A percentile compares a stretch with the other conserved stretches of the same genome.
phyloP scores from a whole-genome alignment of 2,113 vertebrate genomes.

The Eurypyga helias region DNA sequence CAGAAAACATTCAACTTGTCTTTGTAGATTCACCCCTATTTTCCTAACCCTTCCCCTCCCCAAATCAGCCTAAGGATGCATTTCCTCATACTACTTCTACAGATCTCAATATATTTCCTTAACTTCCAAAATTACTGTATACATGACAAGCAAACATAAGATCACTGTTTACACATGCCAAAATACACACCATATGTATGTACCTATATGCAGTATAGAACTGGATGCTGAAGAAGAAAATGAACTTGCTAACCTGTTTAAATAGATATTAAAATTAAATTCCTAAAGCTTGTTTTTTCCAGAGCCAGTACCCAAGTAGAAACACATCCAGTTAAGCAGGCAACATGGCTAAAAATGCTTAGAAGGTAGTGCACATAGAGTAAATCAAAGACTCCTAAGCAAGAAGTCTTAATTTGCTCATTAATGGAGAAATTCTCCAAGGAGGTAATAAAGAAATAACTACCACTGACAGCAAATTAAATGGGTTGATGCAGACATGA shows the following conservation, averaged over 20 bases:
- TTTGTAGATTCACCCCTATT: neutral
- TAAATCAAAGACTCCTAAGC: neutral
- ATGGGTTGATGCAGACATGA: neutral
- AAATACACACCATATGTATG: neutral
- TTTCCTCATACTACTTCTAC: neutral
- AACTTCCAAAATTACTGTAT: too few species aligned
- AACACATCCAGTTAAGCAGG: neutral
- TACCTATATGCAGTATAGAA: neutral
- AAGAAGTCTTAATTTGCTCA: neutral
- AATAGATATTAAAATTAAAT: neutral
- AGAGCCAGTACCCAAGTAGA: neutral
- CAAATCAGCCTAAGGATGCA: neutral
- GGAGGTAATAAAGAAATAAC: neutral
- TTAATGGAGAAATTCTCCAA: neutral
- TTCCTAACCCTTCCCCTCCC: neutral
- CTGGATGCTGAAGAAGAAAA: neutral
- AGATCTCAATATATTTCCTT: too few species aligned
- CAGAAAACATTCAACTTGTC: neutral
- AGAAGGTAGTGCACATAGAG: neutral
- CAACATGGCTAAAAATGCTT: neutral
- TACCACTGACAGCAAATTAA: neutral
- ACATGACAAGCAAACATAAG: neutral
- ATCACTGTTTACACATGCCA: neutral
- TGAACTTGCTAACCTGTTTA: neutral
- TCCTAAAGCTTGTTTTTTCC: neutral